Evolutionary conservation across 2,797 vertebrate genomes (phyloP), one percentile per base, ranked within the genome.

Genomic region (Pantherophis vulpinus): DNA sequence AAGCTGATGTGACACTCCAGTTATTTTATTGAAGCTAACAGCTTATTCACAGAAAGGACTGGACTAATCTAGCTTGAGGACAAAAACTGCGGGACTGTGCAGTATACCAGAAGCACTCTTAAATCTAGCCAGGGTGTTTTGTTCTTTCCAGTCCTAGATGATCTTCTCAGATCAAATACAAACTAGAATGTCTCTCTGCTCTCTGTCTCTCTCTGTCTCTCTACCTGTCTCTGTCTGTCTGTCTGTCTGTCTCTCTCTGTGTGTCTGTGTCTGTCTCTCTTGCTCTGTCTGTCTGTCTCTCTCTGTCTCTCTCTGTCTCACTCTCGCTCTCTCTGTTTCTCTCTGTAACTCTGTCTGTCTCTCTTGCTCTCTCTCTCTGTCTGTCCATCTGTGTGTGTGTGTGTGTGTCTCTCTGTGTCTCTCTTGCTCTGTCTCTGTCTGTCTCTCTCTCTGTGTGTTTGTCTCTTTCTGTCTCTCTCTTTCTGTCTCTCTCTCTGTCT

Each of bases 1-100:
- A 90, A 95, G 94, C 93, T 93, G 95, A 94, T 96, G 89, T 95
- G 95, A 96, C 93, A 96, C 88, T 42, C 4, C 92, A 94, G 95
- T 95, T 96, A 61, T 20, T 95, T 95, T 94, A 91, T 94, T 93
- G 92, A 96, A 97, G 95, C 87, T 93, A 96, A 95, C 95, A 93
- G 91, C 94, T 95, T 96, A 92, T 91, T 94, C 94, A 89, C 93
- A 93, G 94, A 94, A 96, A 93, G 94, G 92, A 94, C 54, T 94
- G 58, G 93, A 94, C 90, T 94, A 92, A 94, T 91, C n/a, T 89
- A 87, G 60, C 70, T 66, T 27, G 18, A 58, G 18, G 47, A 55
- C 18, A 93, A 63, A 58, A 6, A 20, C n/a, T 54, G 20, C 0
- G 1, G 59, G 66, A 58, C 20, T 91, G 70, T 42, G 66, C 27